phyloP scores from a whole-genome alignment of 2,797 vertebrate species.

The Melanotaenia trifasciata region DNA sequence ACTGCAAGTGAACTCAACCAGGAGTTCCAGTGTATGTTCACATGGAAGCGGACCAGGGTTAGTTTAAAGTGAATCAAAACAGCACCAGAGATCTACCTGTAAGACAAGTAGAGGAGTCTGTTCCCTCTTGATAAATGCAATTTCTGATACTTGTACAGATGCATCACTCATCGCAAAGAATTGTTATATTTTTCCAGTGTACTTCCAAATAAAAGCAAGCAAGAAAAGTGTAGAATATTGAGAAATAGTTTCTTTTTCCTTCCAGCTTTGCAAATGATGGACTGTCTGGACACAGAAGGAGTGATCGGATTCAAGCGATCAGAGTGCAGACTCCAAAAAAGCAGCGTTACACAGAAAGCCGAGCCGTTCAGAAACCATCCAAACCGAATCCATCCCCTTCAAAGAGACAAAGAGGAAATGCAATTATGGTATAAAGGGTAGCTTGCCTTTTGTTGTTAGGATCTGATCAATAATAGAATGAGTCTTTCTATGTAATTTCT shows the following conservation, averaged over 20 bases:
- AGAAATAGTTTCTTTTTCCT: background rate
- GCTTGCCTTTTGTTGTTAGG: background rate
- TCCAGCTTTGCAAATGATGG: constrained; percentile 60
- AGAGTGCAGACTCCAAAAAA: constrained; percentile 29
- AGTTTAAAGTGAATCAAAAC: too few species aligned
- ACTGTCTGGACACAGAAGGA: constrained; percentile 49
- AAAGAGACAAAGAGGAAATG: constrained; percentile 43
- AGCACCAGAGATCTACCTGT: too few species aligned
- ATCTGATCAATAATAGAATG: background rate
- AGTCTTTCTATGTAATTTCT: background rate
- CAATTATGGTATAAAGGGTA: constrained; percentile 58
- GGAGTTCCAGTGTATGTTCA: too few species aligned
- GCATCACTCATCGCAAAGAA: background rate
- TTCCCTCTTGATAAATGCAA: background rate
- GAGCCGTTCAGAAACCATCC: constrained; percentile 32
- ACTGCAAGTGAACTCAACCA: too few species aligned
- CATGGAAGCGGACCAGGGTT: too few species aligned
- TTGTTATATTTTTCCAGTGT: background rate
- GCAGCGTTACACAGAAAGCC: constrained; percentile 16
- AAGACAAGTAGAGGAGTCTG: background rate
- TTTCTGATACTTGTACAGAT: background rate
- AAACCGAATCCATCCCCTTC: constrained; percentile 45
- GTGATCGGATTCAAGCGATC: constrained; percentile 54
- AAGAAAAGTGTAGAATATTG: background rate
- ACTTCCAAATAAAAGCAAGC: background rate